phyloP scores from a whole-genome alignment of 2,113 vertebrate genomes.

The Pseudorectes ferrugineus region DNA sequence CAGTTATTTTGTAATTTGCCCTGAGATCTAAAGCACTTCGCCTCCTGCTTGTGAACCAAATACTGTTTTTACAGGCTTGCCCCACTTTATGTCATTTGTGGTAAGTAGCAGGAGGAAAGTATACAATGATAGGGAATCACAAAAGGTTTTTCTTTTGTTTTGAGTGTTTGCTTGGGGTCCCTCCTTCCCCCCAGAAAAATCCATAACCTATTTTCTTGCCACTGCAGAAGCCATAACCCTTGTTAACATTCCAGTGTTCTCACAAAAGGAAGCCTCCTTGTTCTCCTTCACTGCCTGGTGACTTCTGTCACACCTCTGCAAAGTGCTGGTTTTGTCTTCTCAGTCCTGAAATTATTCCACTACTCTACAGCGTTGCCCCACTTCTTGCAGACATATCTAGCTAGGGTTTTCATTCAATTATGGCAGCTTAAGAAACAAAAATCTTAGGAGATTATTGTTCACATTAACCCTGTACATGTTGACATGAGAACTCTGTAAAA shows the following conservation, averaged over 20 bases:
- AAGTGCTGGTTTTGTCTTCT: background rate
- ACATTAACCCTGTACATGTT: background rate
- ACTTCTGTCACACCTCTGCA: background rate
- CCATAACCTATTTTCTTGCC: background rate
- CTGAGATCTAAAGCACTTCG: background rate
- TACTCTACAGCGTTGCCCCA: background rate
- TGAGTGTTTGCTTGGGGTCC: background rate
- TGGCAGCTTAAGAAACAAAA: background rate
- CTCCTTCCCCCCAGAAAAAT: fast-evolving
- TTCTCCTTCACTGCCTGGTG: background rate
- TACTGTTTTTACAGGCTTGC: background rate
- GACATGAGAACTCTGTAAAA: background rate
- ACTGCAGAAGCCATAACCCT: background rate
- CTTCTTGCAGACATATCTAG: background rate
- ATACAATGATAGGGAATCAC: background rate
- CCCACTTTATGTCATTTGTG: background rate
- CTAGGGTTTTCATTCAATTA: background rate
- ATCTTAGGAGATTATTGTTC: background rate
- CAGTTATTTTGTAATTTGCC: background rate
- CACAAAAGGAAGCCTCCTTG: background rate
- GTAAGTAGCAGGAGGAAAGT: background rate
- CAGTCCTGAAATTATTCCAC: background rate
- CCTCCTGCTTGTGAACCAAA: background rate
- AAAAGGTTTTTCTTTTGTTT: background rate
- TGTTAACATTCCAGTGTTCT: background rate